phyloP scores from a whole-genome alignment of 2,797 vertebrate species.

The Kryptopterus vitreolus region DNA sequence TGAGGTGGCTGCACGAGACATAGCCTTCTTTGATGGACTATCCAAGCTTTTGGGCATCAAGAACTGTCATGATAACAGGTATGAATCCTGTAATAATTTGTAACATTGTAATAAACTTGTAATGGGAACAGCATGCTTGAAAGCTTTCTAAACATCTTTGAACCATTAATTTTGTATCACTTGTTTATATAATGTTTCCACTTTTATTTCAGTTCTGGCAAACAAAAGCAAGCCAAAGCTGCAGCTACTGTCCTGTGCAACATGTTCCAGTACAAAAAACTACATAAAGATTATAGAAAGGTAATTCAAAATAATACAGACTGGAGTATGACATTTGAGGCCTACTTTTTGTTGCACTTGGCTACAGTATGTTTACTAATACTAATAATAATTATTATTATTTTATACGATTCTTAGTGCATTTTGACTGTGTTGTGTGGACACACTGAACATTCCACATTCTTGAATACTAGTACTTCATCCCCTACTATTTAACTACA shows the following conservation, averaged over 20 bases:
- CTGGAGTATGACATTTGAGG: background rate
- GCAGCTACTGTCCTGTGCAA: constrained; percentile 89
- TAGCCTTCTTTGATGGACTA: constrained; percentile 81
- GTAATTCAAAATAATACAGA: constrained; percentile 61
- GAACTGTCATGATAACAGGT: constrained; percentile 73
- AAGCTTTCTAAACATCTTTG: background rate
- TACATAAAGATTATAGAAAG: constrained; percentile 82
- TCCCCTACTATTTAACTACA: background rate
- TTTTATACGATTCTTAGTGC: background rate
- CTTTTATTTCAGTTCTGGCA: constrained; percentile 65
- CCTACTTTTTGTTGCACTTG: background rate
- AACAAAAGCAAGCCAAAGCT: constrained; percentile 77
- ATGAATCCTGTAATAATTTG: constrained; percentile 8
- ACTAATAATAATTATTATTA: too few species aligned
- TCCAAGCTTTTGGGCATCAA: constrained; percentile 83
- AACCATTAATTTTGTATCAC: background rate
- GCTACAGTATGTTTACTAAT: background rate
- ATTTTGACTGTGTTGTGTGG: background rate
- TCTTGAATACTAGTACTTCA: background rate
- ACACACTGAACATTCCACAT: background rate
- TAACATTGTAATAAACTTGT: too few species aligned
- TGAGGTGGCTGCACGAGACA: constrained; percentile 79
- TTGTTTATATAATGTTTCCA: background rate
- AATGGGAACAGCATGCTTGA: background rate
- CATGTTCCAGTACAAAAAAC: constrained; percentile 94